Base-by-base conservation (phyloP, 2,888 invertebrate genomes). In the Empis livida region DNA sequence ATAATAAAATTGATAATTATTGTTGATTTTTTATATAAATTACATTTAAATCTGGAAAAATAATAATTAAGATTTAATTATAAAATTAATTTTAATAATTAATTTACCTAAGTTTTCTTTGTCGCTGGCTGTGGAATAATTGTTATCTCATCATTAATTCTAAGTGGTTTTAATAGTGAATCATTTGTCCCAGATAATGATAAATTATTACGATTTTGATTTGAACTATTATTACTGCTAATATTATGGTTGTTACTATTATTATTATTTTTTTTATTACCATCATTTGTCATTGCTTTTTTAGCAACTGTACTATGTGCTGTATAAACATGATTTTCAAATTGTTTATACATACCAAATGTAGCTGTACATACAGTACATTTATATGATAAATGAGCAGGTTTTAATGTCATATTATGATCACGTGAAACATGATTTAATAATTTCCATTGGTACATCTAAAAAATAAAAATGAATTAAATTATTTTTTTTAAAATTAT, bases 331-430 rank as follows among this genome's bases (percentile, higher is more conserved):
- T 93, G 93, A 65, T 85, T 91, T 65, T 93, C 92, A 60, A 93
- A 93, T 61, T 90, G 85, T 71, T 90, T 90, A 75, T 93, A 93
- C 88, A 92, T 90, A 59, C 89, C 89, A 63, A 93, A 93, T 4
- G 92, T 92, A 20, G 92, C 92, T 37, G 91, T 90, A 68, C 93
- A 93, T 27, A 93, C 92, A 11, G 92, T 93, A 70, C 93, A 93
- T 70, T 93, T 93, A 75, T 93, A 93, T 30, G 92, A 91, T 48
- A 93, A 73, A 67, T 93, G 91, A 35, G 92, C 93, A 17, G 93
- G 92, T 64, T 93, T 92, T 55, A 94, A 70, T 32, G 88, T 87
- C 77, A 92, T 81, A 61, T 84, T 87, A 71, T 94, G 94, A 68
- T 92, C 92, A 56, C 88, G 79, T 42, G 89, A 88, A 50, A 94